Conservation (phyloP, 2,888 invertebrate genomes). For the Drosophila monieri region DNA sequence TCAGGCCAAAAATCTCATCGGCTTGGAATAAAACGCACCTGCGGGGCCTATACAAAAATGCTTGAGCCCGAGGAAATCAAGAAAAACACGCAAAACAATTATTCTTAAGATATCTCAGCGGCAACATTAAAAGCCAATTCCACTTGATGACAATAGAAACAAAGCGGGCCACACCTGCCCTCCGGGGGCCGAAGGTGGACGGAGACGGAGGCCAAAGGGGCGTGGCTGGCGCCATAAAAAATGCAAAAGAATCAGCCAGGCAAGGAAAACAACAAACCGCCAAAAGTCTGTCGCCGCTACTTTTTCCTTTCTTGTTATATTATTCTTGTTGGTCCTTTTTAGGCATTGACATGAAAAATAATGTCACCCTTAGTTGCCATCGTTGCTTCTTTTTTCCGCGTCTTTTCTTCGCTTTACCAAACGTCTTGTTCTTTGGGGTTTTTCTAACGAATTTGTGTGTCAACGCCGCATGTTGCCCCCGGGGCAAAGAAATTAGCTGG, state of each 20-base stretch:
- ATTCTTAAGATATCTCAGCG: conserved; percentile 84
- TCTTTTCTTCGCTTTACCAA: conserved; percentile 36
- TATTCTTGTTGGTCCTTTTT: conserved; percentile 37
- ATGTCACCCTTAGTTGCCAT: conserved; percentile 79
- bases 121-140: conserved; percentile 84
- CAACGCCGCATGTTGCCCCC: conserved; percentile 59
- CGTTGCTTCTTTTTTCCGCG: conserved; percentile 34
- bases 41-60: conserved; percentile 50
- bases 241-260: conserved; percentile 76
- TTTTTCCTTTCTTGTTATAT: conserved; percentile 18
- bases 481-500: conserved; percentile 19
- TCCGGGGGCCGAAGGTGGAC: conserved; percentile 32
- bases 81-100: conserved; percentile 83
- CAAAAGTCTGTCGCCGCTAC: conserved; percentile 42
- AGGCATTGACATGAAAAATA: conserved; percentile 80
- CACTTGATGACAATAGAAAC: conserved; percentile 82
- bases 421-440: conserved; percentile 52
- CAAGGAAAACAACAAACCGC: conserved; percentile 49
- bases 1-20: conserved; percentile 40
- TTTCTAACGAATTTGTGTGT: conserved; percentile 63
- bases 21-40: conserved; percentile 67
- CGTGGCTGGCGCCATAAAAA: conserved; percentile 53
- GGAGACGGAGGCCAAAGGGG: not conserved
- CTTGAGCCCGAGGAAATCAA: conserved; percentile 59
- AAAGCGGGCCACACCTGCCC: conserved; percentile 72